phyloP scores from a whole-genome alignment of 2,113 vertebrate species.

The Eurypyga helias region DNA sequence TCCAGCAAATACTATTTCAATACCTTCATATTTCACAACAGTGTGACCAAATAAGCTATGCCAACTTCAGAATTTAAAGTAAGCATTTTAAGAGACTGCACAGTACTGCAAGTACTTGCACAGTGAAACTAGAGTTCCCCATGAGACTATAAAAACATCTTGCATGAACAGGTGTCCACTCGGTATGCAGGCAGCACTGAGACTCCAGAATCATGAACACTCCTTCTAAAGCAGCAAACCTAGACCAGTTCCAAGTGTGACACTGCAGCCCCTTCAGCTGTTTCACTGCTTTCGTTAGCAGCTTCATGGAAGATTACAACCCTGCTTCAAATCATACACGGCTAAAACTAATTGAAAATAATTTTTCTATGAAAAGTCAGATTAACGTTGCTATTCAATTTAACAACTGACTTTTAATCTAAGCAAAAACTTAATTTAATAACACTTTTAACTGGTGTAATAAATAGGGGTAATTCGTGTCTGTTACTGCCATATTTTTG shows the following conservation, averaged over 20 bases:
- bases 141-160: not conserved
- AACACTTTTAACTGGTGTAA: not conserved
- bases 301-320: not conserved
- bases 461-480: not conserved
- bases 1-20: not conserved
- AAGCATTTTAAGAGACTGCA: not conserved
- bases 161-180: conserved; percentile 6
- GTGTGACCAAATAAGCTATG: not conserved
- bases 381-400: not conserved
- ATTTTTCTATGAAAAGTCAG: not conserved
- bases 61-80: not conserved
- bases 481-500: not conserved
- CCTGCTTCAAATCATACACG: not conserved
- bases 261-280: conserved; percentile 12
- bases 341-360: not conserved
- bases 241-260: not conserved
- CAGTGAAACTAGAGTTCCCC: not conserved
- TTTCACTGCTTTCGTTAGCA: not conserved
- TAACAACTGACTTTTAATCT: not conserved
- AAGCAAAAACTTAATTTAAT: not conserved
- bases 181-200: not conserved
- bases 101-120: not conserved
- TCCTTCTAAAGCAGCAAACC: not conserved
- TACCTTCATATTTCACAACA: not conserved
- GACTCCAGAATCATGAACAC: not conserved